Percentiles rank a stretch among this genome's conserved stretches.
Evolutionary conservation across 2,888 invertebrate species (phyloP).

Genomic region (Apeira syringaria): DNA sequence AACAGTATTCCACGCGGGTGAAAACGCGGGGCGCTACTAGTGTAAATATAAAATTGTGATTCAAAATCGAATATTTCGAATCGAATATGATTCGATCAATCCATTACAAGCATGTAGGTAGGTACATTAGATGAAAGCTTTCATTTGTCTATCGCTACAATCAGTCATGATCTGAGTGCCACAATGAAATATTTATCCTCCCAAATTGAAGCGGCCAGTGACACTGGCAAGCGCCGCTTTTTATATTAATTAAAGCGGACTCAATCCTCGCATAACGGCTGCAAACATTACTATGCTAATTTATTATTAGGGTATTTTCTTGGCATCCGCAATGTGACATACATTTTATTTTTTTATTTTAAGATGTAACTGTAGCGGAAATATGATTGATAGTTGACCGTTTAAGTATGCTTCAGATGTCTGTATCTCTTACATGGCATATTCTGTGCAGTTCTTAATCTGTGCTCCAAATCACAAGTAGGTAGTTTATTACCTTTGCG

Average conservation of each 20-base stretch:
- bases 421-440: conserved; percentile 39
- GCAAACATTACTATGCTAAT: conserved; percentile 79
- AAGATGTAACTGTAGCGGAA: conserved; percentile 78
- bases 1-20: too few relatives aligned
- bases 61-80: too few relatives aligned
- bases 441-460: conserved; percentile 51
- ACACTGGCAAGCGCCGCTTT: conserved; percentile 66
- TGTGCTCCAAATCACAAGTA: conserved; percentile 44
- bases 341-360: conserved; percentile 60
- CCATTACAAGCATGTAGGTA: background rate
- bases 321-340: conserved; percentile 79
- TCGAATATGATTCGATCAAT: background rate
- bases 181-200: conserved; percentile 42
- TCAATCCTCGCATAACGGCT: conserved; percentile 77
- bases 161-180: conserved; percentile 25
- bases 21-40: too few relatives aligned
- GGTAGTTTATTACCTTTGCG: conserved; percentile 38
- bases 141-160: conserved; percentile 20
- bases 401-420: conserved; percentile 61
- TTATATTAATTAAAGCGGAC: conserved; percentile 75
- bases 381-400: conserved; percentile 80
- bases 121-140: conserved; percentile 15
- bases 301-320: conserved; percentile 80
- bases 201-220: conserved; percentile 64
- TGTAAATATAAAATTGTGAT: too few relatives aligned